These are phyloP conservation scores for Ennomos fuscantarius DNA, from an alignment of 2,888 invertebrate species.

Conservation along the genomic window DNA sequence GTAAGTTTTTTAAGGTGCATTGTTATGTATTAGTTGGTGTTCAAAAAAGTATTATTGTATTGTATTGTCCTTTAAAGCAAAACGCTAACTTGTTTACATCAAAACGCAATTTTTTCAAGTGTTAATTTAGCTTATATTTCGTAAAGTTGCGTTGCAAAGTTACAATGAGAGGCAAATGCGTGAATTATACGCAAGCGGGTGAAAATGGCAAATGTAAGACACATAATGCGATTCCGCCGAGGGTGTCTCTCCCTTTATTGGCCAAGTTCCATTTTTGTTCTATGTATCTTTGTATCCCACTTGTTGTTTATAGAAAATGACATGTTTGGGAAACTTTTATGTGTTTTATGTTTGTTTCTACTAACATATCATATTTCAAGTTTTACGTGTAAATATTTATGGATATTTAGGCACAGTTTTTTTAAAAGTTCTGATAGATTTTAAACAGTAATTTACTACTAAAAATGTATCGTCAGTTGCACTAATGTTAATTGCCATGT, in stretches of 20 bases:
- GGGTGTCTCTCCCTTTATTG: conserved; percentile 62
- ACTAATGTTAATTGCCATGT: too few species aligned
- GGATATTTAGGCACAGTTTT: too few species aligned
- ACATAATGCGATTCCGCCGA: conserved; percentile 58
- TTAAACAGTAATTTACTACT: too few species aligned
- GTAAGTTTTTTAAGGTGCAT: too few species aligned
- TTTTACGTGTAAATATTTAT: not conserved
- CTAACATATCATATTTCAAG: not conserved
- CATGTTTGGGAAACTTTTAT: conserved; percentile 32
- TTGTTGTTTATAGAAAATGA: conserved; percentile 35
- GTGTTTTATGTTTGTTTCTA: conserved; percentile 11
- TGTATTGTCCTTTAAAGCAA: too few species aligned
- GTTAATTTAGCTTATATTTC: conserved; percentile 40
- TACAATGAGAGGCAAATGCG: conserved; percentile 57
- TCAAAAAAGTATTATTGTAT: too few species aligned
- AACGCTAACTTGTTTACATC: not conserved
- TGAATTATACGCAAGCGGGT: conserved; percentile 66
- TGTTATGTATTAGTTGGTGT: too few species aligned
- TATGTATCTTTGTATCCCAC: conserved; percentile 33
- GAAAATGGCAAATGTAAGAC: conserved; percentile 63
- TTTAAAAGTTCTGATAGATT: too few species aligned
- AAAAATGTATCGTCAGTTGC: too few species aligned
- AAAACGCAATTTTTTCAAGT: conserved; percentile 28
- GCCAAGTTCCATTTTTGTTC: conserved; percentile 59
- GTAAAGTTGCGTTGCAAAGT: conserved; percentile 46